A percentile compares a stretch with the other conserved stretches of the same genome.
These are phyloP conservation scores for Piezodorus guildinii DNA, from an alignment of 1,140 invertebrate species.

Conservation along the genomic window DNA sequence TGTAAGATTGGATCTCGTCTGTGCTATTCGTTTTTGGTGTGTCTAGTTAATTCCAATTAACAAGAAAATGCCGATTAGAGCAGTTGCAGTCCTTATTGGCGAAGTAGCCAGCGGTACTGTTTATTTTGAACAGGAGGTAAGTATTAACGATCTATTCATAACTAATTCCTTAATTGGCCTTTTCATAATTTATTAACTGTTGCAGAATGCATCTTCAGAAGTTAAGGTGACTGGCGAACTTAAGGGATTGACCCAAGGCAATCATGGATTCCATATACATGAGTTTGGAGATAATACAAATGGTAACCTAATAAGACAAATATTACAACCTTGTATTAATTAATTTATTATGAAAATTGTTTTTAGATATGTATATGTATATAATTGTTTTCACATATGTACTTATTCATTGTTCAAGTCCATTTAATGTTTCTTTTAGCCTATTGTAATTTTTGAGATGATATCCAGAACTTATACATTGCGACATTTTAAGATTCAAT, in stretches of 20 bases:
- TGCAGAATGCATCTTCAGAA: constrained; percentile 11
- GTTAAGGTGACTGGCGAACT: constrained; percentile 63
- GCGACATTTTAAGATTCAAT: too few species aligned
- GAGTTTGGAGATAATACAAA: constrained; percentile 95
- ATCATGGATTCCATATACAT: constrained; percentile 93
- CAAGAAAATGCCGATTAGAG: constrained; percentile 42
- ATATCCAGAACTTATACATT: too few species aligned
- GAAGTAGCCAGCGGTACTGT: constrained; percentile 66
- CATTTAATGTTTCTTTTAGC: too few species aligned
- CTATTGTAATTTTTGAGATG: too few species aligned
- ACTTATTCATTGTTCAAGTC: too few species aligned
- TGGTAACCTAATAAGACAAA: constrained; percentile 35
- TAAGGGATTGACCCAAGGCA: constrained; percentile 50
- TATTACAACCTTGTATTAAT: too few species aligned
- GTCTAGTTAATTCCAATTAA: not conserved
- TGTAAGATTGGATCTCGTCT: not conserved
- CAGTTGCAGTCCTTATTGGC: constrained; percentile 73
- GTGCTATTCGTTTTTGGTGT: not conserved
- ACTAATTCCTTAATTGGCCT: too few species aligned
- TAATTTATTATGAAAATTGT: not conserved
- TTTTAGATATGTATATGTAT: too few species aligned
- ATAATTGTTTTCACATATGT: too few species aligned
- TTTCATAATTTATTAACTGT: not conserved
- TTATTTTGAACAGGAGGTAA: constrained; percentile 64
- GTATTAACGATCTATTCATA: constrained; percentile 16